Percentiles rank a stretch among this genome's conserved stretches.
phyloP scores from a whole-genome alignment of 2,113 vertebrate genomes.

The Hemiscyllium ocellatum region DNA sequence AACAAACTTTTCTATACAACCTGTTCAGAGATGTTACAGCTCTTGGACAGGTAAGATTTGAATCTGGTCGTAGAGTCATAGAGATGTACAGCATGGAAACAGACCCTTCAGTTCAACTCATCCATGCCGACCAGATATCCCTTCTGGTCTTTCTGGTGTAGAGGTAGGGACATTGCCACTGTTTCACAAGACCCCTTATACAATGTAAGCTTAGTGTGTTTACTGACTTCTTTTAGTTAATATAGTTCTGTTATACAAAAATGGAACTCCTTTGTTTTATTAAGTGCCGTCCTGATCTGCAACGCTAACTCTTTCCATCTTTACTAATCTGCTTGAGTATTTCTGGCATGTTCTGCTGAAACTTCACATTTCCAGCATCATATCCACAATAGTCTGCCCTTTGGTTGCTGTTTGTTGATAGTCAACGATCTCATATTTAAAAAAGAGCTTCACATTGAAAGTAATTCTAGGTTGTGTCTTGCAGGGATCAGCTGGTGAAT shows the following conservation, averaged over 20 bases:
- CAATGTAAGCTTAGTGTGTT: not conserved
- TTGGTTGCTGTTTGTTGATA: not conserved
- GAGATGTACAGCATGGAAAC: too few relatives aligned
- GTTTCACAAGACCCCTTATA: too few relatives aligned
- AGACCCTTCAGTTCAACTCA: too few relatives aligned
- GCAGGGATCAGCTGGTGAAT: constrained; percentile 74
- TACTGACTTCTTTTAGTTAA: not conserved
- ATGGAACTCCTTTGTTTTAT: not conserved
- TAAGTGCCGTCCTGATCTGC: too few relatives aligned
- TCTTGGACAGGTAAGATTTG: too few relatives aligned
- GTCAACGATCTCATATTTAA: not conserved
- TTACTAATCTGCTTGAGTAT: not conserved
- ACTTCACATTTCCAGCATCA: not conserved
- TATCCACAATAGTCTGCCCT: not conserved
- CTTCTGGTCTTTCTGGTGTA: too few relatives aligned
- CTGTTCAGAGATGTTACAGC: too few relatives aligned
- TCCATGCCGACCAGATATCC: too few relatives aligned
- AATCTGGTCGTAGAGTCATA: too few relatives aligned
- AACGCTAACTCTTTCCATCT: too few relatives aligned
- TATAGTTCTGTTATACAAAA: not conserved
- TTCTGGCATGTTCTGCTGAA: not conserved
- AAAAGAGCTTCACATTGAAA: not conserved
- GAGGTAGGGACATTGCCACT: too few relatives aligned
- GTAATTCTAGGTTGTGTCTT: constrained; percentile 39
- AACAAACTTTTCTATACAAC: too few relatives aligned